These are phyloP conservation scores for Sebastes matsubarae DNA, from an alignment of 2,797 vertebrate species.

Conservation along the genomic window DNA sequence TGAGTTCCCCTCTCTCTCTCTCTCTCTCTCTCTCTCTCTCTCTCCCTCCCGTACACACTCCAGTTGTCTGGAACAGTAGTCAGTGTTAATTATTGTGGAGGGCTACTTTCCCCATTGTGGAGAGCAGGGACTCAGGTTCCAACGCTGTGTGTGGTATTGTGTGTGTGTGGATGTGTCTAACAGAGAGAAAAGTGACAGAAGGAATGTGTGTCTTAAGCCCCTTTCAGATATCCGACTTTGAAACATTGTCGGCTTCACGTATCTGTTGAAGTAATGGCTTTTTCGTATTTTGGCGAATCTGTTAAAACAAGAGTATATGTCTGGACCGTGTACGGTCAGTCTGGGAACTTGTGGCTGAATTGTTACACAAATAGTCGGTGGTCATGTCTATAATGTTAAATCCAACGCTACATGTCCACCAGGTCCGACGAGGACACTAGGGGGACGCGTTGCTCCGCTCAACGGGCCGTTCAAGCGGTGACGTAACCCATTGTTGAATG, in stretches of 20 bases:
- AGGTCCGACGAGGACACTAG: too few species aligned
- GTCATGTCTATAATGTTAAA: too few species aligned
- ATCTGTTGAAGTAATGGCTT: neutral
- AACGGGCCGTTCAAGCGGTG: too few species aligned
- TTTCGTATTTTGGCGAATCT: neutral
- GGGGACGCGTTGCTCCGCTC: too few species aligned
- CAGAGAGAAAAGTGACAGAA: neutral
- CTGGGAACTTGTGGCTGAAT: too few species aligned
- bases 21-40: neutral
- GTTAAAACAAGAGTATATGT: neutral
- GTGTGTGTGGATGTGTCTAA: neutral
- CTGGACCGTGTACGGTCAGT: too few species aligned
- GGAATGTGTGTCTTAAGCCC: neutral
- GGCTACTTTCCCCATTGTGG: neutral
- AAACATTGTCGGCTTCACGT: neutral
- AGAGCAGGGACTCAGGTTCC: neutral
- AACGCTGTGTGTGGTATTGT: constrained; percentile 12
- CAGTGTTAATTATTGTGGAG: constrained; percentile 34
- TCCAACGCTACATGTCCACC: too few species aligned
- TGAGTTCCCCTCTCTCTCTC: neutral
- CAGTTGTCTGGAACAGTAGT: constrained; percentile 40
- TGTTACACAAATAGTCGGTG: too few species aligned
- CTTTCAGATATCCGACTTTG: neutral
- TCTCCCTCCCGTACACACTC: constrained; percentile 10
- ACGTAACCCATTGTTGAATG: too few species aligned